A percentile compares a stretch with the other conserved stretches of the same genome.
Evolutionary conservation across 2,888 invertebrate species (phyloP).

Genomic region (Scotopteryx bipunctaria): DNA sequence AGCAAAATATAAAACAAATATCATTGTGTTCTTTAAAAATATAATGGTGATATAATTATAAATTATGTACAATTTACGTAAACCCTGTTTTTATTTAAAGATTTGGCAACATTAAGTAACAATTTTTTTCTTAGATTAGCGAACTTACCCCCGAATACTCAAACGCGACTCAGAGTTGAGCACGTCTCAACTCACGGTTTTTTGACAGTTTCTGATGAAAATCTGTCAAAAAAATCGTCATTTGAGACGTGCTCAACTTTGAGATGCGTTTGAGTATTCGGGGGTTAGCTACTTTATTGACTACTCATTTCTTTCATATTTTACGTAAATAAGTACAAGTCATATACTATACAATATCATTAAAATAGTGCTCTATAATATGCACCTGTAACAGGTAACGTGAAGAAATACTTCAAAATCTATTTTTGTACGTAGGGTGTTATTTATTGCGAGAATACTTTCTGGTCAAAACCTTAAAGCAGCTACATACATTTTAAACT

Average conservation of each 20-base stretch:
- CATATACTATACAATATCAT: too few species aligned
- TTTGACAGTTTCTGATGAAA: too few species aligned
- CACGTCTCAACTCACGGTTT: too few species aligned
- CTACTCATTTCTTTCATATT: too few species aligned
- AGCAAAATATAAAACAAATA: not conserved
- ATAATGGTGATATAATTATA: not conserved
- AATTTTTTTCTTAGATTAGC: not conserved
- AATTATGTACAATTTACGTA: conserved; percentile 37
- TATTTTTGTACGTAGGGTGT: conserved; percentile 4
- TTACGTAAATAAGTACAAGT: too few species aligned
- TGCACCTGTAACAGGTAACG: conserved; percentile 41
- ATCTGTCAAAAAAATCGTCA: too few species aligned
- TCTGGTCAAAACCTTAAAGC: not conserved
- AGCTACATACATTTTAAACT: not conserved
- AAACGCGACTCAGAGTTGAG: too few species aligned
- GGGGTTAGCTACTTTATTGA: too few species aligned
- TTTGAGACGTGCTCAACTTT: too few species aligned
- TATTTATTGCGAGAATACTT: not conserved
- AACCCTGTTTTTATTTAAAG: conserved; percentile 52
- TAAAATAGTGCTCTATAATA: not conserved
- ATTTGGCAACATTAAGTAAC: conserved; percentile 54
- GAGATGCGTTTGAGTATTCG: too few species aligned
- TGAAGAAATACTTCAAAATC: conserved; percentile 10
- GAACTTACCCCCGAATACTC: not conserved
- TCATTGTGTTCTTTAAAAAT: not conserved